Conservation (phyloP, 2,888 invertebrate genomes). For the Torymus auratus region DNA sequence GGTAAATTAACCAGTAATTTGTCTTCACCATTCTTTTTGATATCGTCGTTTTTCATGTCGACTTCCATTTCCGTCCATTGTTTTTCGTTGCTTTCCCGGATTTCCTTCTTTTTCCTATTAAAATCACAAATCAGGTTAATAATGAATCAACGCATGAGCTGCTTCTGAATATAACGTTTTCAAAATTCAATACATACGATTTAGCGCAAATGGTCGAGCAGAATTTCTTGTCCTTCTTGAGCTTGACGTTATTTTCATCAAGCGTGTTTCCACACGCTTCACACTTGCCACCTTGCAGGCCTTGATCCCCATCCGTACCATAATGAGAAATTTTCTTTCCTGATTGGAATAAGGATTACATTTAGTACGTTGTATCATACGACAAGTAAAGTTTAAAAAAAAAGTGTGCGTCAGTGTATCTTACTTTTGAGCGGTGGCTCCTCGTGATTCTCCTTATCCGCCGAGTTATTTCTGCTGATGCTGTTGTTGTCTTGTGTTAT, state of each 20-base stretch:
- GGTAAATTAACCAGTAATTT: slow-evolving; percentile 69
- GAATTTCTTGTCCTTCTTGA: slow-evolving; percentile 86
- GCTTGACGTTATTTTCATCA: slow-evolving; percentile 76
- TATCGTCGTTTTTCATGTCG: slow-evolving; percentile 70
- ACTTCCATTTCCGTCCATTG: slow-evolving; percentile 73
- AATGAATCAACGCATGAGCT: no score
- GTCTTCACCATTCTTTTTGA: slow-evolving; percentile 75
- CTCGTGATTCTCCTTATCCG: slow-evolving; percentile 79
- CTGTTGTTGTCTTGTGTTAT: slow-evolving; percentile 71
- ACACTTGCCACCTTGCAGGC: slow-evolving; percentile 81
- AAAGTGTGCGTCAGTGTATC: slow-evolving; percentile 54
- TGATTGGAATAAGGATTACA: slow-evolving; percentile 10
- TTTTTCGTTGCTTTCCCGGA: slow-evolving; percentile 69
- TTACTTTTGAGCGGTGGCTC: slow-evolving; percentile 86
- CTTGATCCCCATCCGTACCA: slow-evolving; percentile 64
- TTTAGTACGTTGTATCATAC: slow-evolving; percentile 8
- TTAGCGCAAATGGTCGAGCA: slow-evolving; percentile 87
- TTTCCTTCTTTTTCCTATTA: slow-evolving; percentile 71
- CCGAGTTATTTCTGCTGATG: slow-evolving; percentile 66
- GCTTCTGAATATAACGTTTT: neutral
- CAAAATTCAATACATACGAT: slow-evolving; percentile 75
- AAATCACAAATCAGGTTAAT: neutral
- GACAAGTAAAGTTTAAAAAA: no score
- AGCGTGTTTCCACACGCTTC: slow-evolving; percentile 85
- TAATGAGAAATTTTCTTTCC: slow-evolving; percentile 76